Percentiles rank a stretch among this genome's conserved stretches.
These are phyloP conservation scores for Platygyra sinensis DNA, from an alignment of 64 coral and sea anemone species.

Conservation along the genomic window DNA sequence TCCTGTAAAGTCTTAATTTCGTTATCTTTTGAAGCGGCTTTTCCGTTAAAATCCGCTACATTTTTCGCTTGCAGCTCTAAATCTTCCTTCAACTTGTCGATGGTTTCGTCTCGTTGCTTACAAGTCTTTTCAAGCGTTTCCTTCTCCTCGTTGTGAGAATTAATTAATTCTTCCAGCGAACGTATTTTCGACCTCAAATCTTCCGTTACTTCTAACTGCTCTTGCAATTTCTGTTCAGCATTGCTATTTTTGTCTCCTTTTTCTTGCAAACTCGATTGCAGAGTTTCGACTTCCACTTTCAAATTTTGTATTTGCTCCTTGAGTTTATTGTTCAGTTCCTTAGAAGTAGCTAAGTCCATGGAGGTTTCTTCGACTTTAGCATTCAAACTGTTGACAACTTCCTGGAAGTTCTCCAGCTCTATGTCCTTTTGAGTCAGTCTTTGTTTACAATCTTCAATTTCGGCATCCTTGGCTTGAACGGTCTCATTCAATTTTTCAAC, in stretches of 20 bases:
- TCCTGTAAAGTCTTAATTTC: constrained; percentile 44
- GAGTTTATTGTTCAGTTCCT: constrained; percentile 54
- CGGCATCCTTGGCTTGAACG: constrained; percentile 44
- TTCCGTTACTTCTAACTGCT: constrained; percentile 41
- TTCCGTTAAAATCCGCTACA: constrained; percentile 36
- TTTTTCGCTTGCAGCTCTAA: constrained; percentile 53
- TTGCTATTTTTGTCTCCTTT: constrained; percentile 45
- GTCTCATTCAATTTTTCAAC: constrained; percentile 36
- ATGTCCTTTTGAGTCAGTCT: constrained; percentile 49
- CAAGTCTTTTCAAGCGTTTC: constrained; percentile 31
- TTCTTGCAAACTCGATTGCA: constrained; percentile 28
- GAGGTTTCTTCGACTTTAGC: constrained; percentile 53
- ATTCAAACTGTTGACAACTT: constrained; percentile 63
- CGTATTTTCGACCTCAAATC: constrained; percentile 52
- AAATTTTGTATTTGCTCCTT: constrained; percentile 53
- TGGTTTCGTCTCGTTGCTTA: constrained; percentile 24
- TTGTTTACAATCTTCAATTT: constrained; percentile 50
- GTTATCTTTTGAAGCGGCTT: not conserved
- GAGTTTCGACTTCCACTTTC: constrained; percentile 42
- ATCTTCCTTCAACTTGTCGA: constrained; percentile 35
- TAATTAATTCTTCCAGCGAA: constrained; percentile 44
- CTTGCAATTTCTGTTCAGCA: constrained; percentile 61
- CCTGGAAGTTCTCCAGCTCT: constrained; percentile 71
- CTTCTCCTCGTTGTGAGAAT: constrained; percentile 17
- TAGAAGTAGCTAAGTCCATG: constrained; percentile 55